phyloP scores from a whole-genome alignment of 2,113 vertebrate species.

The Leucosticte australis region DNA sequence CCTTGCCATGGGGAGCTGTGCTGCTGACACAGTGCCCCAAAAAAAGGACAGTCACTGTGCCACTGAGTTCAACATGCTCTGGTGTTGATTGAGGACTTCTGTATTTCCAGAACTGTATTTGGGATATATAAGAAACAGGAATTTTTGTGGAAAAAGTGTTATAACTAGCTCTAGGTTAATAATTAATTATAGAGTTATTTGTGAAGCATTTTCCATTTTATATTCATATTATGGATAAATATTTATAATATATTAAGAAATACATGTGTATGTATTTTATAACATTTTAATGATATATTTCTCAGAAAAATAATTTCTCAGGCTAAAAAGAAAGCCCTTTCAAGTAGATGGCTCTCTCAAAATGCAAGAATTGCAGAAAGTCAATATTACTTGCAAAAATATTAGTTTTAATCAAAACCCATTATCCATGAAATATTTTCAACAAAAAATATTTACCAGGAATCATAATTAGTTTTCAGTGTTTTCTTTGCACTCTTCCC shows the following conservation, averaged over 20 bases:
- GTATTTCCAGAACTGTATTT: background rate
- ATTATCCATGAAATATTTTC: background rate
- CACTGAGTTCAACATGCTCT: background rate
- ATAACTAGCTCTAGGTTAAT: background rate
- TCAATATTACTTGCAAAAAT: background rate
- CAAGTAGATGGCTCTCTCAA: background rate
- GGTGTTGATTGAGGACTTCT: background rate
- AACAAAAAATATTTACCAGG: background rate
- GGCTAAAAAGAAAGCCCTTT: background rate
- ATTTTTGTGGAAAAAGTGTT: background rate
- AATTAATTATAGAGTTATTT: background rate
- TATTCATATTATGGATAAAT: background rate
- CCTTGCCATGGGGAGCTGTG: background rate
- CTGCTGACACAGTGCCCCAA: background rate
- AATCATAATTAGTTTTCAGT: background rate
- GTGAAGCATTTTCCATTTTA: background rate
- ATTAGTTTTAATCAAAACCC: constrained; percentile 5
- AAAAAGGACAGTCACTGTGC: background rate
- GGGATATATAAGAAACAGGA: background rate
- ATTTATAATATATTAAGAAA: background rate
- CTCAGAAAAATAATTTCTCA: background rate
- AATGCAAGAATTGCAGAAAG: background rate
- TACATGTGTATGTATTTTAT: background rate
- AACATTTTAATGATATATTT: background rate
- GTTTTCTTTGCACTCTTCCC: background rate